Evolutionary conservation across 2,113 vertebrate genomes (phyloP).

Genomic region (Coptodon bakossiorum): DNA sequence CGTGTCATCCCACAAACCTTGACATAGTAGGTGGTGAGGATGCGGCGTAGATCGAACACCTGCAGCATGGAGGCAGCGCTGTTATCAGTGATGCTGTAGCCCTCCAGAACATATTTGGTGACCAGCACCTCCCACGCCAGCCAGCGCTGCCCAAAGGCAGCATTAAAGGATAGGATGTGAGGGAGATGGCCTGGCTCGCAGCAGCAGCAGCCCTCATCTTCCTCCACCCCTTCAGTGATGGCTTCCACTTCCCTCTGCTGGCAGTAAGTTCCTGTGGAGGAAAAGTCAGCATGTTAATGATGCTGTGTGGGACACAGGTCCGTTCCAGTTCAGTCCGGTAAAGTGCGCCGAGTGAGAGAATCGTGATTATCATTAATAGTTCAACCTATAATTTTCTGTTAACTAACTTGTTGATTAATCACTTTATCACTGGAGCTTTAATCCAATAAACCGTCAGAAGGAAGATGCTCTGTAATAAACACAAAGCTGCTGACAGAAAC

Average conservation of each 20-base stretch:
- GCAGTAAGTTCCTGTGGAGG: slow-evolving; percentile 79
- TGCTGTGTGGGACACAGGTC: not conserved
- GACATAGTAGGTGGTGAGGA: slow-evolving; percentile 90
- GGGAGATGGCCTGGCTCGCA: slow-evolving; percentile 87
- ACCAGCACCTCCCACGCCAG: slow-evolving; percentile 89
- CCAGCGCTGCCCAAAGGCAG: slow-evolving; percentile 88
- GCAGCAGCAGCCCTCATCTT: slow-evolving; percentile 89
- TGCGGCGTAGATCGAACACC: slow-evolving; percentile 86
- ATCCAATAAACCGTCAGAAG: not conserved
- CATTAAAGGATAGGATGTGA: slow-evolving; percentile 85
- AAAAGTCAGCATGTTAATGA: not conserved
- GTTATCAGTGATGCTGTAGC: slow-evolving; percentile 91
- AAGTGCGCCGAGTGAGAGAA: not conserved
- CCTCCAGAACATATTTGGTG: slow-evolving; percentile 88
- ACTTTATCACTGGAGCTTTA: not conserved
- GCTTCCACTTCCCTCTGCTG: slow-evolving; percentile 91
- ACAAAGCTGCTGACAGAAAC: not conserved
- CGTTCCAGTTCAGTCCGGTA: not conserved
- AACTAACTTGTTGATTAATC: not conserved
- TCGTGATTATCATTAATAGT: not conserved
- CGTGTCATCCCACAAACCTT: slow-evolving; percentile 67
- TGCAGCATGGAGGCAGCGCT: slow-evolving; percentile 91
- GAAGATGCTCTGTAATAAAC: not conserved
- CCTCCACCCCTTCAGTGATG: slow-evolving; percentile 88
- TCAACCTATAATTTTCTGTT: not conserved